phyloP scores from a whole-genome alignment of 2,888 invertebrate species.

The Melanotus villosus region DNA sequence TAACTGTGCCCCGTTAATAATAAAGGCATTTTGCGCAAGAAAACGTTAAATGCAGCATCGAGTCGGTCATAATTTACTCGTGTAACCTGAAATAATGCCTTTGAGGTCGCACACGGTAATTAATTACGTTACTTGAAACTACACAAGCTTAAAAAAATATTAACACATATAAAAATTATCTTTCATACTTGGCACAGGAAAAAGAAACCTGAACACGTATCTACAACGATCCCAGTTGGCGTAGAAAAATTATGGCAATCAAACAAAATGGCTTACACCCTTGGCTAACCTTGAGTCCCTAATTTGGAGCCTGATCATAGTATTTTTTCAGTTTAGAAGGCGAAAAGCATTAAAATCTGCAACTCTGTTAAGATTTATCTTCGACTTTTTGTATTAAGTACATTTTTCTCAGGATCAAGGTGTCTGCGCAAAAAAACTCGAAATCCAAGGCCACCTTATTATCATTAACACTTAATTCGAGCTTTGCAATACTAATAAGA shows the following conservation, averaged over 20 bases:
- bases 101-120: background rate
- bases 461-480: slow-evolving; percentile 4
- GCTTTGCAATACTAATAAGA: background rate
- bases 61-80: slow-evolving; percentile 12
- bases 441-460: background rate
- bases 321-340: no score
- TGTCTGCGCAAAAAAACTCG: no score
- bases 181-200: no score
- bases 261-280: background rate
- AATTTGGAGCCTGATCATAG: no score
- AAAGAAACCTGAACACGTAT: background rate
- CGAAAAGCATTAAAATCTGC: no score
- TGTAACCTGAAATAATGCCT: slow-evolving; percentile 5
- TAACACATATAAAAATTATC: background rate
- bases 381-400: no score
- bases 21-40: slow-evolving; percentile 28
- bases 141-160: background rate
- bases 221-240: background rate
- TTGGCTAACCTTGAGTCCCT: no score
- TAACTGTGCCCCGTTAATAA: slow-evolving; percentile 31
- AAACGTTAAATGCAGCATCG: slow-evolving; percentile 8
- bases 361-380: no score
- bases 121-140: background rate
- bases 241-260: background rate
- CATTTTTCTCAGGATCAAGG: no score